phyloP scores from a whole-genome alignment of 2,888 invertebrate genomes.

The Chrysodeixis includens region DNA sequence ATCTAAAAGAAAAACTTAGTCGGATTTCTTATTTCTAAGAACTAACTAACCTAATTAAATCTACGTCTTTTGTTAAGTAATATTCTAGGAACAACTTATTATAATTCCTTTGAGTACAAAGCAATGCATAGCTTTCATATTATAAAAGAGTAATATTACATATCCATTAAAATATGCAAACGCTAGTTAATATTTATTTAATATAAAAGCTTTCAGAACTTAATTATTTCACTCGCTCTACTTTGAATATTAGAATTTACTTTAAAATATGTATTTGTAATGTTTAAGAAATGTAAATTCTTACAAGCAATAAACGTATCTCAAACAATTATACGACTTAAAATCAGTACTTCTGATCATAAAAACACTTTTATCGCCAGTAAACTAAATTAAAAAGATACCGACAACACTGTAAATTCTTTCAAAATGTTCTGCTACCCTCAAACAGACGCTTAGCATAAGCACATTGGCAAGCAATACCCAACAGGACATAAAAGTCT shows the following conservation, averaged over 20 bases:
- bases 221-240: conserved; percentile 2
- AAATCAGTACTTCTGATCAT: too few relatives aligned
- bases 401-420: background rate
- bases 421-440: background rate
- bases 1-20: too few relatives aligned
- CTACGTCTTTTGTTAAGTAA: background rate
- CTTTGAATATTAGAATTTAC: background rate
- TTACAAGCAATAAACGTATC: too few relatives aligned
- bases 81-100: background rate
- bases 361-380: too few relatives aligned
- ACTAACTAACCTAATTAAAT: too few relatives aligned
- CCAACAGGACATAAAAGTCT: conserved; percentile 39
- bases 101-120: conserved; percentile 27
- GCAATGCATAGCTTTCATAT: conserved; percentile 18
- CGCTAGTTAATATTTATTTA: conserved; percentile 15
- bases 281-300: too few relatives aligned
- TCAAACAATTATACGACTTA: too few relatives aligned
- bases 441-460: conserved; percentile 6
- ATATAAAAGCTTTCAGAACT: conserved; percentile 8
- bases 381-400: background rate
- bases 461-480: conserved; percentile 7
- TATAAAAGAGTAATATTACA: conserved; percentile 17
- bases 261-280: background rate
- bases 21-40: too few relatives aligned
- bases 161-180: conserved; percentile 18